Percentiles rank a stretch among this genome's conserved stretches.
Conservation (phyloP, 2,888 invertebrate species). For the Polydrusus cervinus region DNA sequence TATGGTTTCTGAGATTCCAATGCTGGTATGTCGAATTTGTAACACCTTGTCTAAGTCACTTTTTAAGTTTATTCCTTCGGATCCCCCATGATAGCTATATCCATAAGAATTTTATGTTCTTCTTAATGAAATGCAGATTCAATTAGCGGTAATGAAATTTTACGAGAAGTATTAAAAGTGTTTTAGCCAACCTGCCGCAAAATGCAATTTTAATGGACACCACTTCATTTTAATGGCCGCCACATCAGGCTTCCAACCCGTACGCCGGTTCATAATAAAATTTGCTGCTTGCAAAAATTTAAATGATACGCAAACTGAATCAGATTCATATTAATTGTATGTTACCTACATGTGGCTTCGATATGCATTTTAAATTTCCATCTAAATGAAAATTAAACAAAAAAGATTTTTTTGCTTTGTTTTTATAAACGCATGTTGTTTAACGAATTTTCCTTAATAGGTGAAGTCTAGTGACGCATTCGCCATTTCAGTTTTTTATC, state of each 20-base stretch:
- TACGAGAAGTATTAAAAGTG: conserved; percentile 45
- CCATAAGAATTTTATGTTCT: background rate
- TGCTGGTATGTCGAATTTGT: too few relatives aligned
- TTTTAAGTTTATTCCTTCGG: too few relatives aligned
- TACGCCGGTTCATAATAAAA: conserved; percentile 28
- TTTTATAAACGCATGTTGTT: background rate
- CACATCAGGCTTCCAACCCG: conserved; percentile 44
- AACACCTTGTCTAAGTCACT: too few relatives aligned
- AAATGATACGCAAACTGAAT: conserved; percentile 24
- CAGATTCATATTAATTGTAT: conserved; percentile 25
- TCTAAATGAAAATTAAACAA: conserved; percentile 40
- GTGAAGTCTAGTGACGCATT: too few relatives aligned
- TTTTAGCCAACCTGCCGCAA: conserved; percentile 47
- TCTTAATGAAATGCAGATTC: conserved; percentile 25
- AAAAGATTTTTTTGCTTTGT: background rate
- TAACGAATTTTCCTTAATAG: too few relatives aligned
- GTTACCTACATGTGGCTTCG: conserved; percentile 10
- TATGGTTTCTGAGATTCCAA: too few relatives aligned
- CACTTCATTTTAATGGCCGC: conserved; percentile 52
- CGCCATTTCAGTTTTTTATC: too few relatives aligned
- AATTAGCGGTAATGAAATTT: conserved; percentile 36
- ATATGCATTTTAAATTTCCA: conserved; percentile 47
- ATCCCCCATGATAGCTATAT: too few relatives aligned
- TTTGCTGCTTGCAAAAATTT: conserved; percentile 43
- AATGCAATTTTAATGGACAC: conserved; percentile 52